Evolutionary conservation across 2,113 vertebrate genomes (phyloP).

Genomic region (Lampris megalopsis): DNA sequence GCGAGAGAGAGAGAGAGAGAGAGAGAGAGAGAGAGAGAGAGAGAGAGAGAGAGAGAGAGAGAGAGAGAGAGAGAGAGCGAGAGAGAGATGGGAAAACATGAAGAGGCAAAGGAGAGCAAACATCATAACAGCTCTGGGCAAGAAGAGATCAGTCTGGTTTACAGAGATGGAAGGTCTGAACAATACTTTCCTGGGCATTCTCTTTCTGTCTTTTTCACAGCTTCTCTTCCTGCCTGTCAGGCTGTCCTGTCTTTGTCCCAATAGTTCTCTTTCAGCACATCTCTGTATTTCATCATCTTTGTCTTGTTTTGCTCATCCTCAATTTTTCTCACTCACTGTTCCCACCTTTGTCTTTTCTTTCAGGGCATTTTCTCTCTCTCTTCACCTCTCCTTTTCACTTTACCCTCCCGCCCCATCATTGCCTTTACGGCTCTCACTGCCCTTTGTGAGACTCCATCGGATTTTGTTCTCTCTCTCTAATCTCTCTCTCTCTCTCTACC

Average conservation of each 20-base stretch:
- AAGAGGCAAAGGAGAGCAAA: not conserved
- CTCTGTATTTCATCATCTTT: constrained; percentile 24
- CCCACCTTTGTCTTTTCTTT: too few species aligned
- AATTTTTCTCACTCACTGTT: not conserved
- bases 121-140: constrained; percentile 22
- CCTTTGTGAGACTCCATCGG: constrained; percentile 6
- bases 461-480: constrained; percentile 4
- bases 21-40: too few species aligned
- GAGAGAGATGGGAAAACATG: too few species aligned
- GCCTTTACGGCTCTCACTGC: not conserved
- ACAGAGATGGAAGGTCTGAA: constrained; percentile 34
- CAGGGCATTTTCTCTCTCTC: not conserved
- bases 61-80: too few species aligned
- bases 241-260: constrained; percentile 25
- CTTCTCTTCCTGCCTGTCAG: constrained; percentile 2
- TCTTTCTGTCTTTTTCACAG: not conserved
- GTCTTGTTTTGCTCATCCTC: constrained; percentile 30
- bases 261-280: constrained; percentile 1
- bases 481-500: constrained; percentile 22
- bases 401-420: not conserved
- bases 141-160: constrained; percentile 32
- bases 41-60: too few species aligned
- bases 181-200: constrained; percentile 25
- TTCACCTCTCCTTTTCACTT: too few species aligned
- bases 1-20: too few species aligned